Evolutionary conservation across 2,888 invertebrate genomes (phyloP), one percentile per base, ranked within the genome.

Genomic region (Erebia aethiops): DNA sequence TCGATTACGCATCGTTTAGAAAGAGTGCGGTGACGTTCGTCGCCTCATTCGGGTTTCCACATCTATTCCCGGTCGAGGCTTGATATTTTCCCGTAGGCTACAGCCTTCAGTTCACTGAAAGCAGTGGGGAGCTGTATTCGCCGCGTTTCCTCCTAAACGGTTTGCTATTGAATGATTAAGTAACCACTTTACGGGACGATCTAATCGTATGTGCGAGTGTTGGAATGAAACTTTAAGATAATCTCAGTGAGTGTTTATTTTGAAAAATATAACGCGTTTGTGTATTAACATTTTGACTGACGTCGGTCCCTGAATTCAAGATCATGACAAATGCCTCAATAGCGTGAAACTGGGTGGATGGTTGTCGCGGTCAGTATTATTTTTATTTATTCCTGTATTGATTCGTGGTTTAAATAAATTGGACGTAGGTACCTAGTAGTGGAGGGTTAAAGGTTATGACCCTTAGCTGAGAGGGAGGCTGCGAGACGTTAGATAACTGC

Each of bases 11-110:
- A 84, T 73, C 71, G 69, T 70, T 72, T 71, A 67, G 86, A 91
- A 82, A 77, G 85, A 87, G 87, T 70, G 72, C 80, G 84, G 76
- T 76, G 73, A 68, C 75, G 72, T 73, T 70, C 67, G 63, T 49
- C 46, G 73, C 74, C 73, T 70, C 76, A 72, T 73, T 74, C 79
- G 74, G 79, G 80, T 84, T 88, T 87, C 84, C 84, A 85, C 82
- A 73, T 84, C 76, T 82, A 84, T 84, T 89, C 92, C 91, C 89
- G 89, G 88, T 83, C 85, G 87, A 87, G 88, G 90, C 88, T 89
- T 87, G 84, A 87, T 84, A 86, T 90, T 91, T 90, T 92, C 90
- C 90, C 85, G 90, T 89, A 91, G 89, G 87, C 87, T 89, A 87
- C 75, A 80, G 83, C 82, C 83, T 82, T 88, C 88, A 91, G 91